phyloP scores from a whole-genome alignment of 2,113 vertebrate genomes.

The Hemibagrus wyckioides region DNA sequence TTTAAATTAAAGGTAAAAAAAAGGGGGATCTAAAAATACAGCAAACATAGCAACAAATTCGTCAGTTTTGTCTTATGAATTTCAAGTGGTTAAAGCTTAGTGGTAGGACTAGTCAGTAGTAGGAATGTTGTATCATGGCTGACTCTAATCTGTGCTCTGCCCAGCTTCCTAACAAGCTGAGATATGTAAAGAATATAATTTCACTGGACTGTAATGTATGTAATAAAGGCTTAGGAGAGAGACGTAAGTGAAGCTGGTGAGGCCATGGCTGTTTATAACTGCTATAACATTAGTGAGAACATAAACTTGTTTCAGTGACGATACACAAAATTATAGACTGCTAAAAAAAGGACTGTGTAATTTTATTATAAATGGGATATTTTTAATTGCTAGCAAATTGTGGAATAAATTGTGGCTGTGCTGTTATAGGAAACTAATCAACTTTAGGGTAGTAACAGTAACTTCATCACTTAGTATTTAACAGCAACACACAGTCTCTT shows the following conservation, averaged over 20 bases:
- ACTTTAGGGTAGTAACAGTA: neutral
- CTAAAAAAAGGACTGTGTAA: neutral
- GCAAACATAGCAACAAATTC: neutral
- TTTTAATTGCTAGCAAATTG: neutral
- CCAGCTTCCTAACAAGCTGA: neutral
- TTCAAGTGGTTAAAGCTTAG: neutral
- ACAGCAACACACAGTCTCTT: neutral
- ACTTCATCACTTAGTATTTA: neutral
- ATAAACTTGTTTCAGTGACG: neutral
- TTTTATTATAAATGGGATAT: neutral
- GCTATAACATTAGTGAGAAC: neutral
- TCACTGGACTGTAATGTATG: neutral
- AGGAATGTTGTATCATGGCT: neutral
- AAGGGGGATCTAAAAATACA: neutral
- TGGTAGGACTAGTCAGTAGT: too few relatives aligned
- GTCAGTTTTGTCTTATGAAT: neutral
- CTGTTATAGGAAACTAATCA: neutral
- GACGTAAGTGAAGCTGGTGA: neutral
- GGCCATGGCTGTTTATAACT: neutral
- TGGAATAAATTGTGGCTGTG: neutral
- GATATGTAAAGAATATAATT: neutral
- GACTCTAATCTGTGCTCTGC: neutral
- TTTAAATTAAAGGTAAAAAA: neutral
- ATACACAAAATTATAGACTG: neutral
- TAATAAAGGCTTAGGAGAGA: neutral